Evolutionary conservation across 2,888 invertebrate species (phyloP).

Genomic region (Cetonia aurata): DNA sequence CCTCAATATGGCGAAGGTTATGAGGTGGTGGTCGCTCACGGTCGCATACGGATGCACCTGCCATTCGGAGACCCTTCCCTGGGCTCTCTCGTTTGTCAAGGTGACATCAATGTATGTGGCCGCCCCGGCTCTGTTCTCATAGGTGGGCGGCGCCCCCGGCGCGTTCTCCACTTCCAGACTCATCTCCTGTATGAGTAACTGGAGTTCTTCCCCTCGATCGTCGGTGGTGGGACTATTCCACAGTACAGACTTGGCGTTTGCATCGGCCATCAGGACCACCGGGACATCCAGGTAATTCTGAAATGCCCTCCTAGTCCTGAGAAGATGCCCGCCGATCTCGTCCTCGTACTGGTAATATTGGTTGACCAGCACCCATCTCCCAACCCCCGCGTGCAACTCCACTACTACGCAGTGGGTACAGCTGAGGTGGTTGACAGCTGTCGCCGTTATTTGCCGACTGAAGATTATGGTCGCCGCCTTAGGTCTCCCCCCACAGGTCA

Average conservation of each 20-base stretch:
- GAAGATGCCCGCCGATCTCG: not conserved
- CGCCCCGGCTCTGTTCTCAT: slow-evolving; percentile 14
- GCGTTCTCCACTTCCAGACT: slow-evolving; percentile 9
- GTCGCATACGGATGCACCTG: not conserved
- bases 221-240: slow-evolving; percentile 26
- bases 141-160: slow-evolving; percentile 15
- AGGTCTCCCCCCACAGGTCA: not conserved
- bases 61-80: slow-evolving; percentile 10
- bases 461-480: slow-evolving; percentile 21
- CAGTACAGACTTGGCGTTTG: slow-evolving; percentile 33
- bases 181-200: slow-evolving; percentile 21
- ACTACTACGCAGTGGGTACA: not conserved
- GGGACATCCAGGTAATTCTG: not conserved
- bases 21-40: slow-evolving; percentile 27
- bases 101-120: slow-evolving; percentile 22
- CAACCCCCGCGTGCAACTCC: not conserved
- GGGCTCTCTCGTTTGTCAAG: slow-evolving; percentile 7
- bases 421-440: not conserved
- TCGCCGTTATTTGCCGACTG: not conserved
- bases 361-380: slow-evolving; percentile 8
- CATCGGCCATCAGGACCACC: slow-evolving; percentile 22
- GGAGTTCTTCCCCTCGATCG: slow-evolving; percentile 28
- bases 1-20: not conserved
- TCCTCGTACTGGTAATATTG: slow-evolving; percentile 28
- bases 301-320: not conserved